Evolutionary conservation across 2,888 invertebrate genomes (phyloP).

Genomic region (Rhorus exstirpatorius): DNA sequence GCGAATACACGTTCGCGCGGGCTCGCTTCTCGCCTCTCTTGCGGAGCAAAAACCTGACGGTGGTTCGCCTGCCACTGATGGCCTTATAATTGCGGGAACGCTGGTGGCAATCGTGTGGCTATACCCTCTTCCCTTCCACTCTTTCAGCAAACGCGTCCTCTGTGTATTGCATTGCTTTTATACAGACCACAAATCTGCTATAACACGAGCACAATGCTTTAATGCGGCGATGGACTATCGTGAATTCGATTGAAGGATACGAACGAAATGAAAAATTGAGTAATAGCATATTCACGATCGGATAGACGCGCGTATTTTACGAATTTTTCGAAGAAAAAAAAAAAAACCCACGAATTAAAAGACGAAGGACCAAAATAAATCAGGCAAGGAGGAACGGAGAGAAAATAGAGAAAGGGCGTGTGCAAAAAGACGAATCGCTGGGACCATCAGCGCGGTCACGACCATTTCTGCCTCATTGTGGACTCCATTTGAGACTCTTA

Average conservation of each 20-base stretch:
- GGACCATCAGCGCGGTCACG: constrained; percentile 82
- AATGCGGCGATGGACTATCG: constrained; percentile 4
- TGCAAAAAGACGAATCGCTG: constrained; percentile 82
- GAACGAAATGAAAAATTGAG: not conserved
- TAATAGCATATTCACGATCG: not conserved
- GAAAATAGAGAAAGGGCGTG: constrained; percentile 56
- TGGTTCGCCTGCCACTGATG: constrained; percentile 78
- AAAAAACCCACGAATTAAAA: constrained; percentile 1
- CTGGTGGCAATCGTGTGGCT: constrained; percentile 68
- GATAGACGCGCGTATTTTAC: not conserved
- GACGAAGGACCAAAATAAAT: constrained; percentile 13
- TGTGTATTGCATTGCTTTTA: constrained; percentile 50
- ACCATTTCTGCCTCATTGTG: constrained; percentile 85
- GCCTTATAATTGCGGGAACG: constrained; percentile 81
- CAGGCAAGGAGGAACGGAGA: constrained; percentile 36
- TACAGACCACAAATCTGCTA: constrained; percentile 46
- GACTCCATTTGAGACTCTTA: constrained; percentile 86
- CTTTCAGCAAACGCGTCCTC: constrained; percentile 35
- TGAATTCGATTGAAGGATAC: not conserved
- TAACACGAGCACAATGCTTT: constrained; percentile 27
- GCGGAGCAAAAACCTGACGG: constrained; percentile 76
- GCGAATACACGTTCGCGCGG: constrained; percentile 43
- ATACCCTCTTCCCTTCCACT: constrained; percentile 33
- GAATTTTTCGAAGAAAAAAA: not conserved
- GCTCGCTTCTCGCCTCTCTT: constrained; percentile 70